phyloP scores from a whole-genome alignment of 2,888 invertebrate genomes.

The Drosophila kambysellisi region DNA sequence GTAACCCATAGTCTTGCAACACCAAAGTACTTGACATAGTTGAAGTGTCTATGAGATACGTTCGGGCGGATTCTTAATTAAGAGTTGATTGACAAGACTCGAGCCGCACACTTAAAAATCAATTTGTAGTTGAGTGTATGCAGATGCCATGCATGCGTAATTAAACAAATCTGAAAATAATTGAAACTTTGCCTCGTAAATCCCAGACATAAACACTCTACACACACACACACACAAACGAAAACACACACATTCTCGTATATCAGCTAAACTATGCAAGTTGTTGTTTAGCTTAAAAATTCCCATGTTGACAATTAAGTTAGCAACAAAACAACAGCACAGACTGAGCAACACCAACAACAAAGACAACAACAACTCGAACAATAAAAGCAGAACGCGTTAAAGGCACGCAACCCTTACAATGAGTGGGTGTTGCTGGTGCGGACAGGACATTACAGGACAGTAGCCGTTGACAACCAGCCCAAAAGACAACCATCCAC shows the following conservation, averaged over 20 bases:
- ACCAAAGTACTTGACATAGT: conserved; percentile 2
- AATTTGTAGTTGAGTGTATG: conserved; percentile 55
- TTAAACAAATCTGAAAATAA: conserved; percentile 81
- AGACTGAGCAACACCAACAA: conserved; percentile 44
- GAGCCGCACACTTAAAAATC: conserved; percentile 67
- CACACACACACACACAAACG: neutral
- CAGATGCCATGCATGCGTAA: conserved; percentile 54
- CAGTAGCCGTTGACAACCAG: conserved; percentile 48
- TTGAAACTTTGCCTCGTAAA: conserved; percentile 75
- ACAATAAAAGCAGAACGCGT: conserved; percentile 60
- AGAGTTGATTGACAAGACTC: conserved; percentile 54
- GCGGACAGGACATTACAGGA: conserved; percentile 22
- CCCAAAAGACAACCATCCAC: neutral
- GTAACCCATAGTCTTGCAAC: conserved; percentile 15
- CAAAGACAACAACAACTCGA: conserved; percentile 14
- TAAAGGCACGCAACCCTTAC: conserved; percentile 74
- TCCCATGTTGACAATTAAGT: conserved; percentile 81
- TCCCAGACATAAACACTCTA: conserved; percentile 60
- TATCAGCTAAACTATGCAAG: conserved; percentile 63
- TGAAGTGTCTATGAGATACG: conserved; percentile 31
- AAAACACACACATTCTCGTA: conserved; percentile 1
- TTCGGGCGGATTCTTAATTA: conserved; percentile 56
- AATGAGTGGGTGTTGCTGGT: conserved; percentile 24
- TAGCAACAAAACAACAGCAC: conserved; percentile 59
- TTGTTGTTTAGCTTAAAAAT: conserved; percentile 71